Percentiles rank a stretch among this genome's conserved stretches.
Evolutionary conservation across 1,140 invertebrate species (phyloP).

Genomic region (Aporrectodea caliginosa): DNA sequence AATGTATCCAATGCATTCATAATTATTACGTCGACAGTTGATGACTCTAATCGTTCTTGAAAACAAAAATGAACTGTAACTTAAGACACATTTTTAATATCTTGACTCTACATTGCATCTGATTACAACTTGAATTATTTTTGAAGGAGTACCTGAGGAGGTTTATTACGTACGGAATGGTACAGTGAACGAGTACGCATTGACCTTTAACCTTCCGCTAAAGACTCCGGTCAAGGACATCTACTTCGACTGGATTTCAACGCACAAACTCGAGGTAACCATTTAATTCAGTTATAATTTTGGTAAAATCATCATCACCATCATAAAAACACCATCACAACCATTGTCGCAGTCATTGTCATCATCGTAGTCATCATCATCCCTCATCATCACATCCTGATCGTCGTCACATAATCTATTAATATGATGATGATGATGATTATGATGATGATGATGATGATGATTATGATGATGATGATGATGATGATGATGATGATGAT

Average conservation of each 20-base stretch:
- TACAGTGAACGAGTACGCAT: constrained; percentile 78
- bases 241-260: constrained; percentile 65
- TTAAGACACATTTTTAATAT: too few species aligned
- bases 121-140: too few species aligned
- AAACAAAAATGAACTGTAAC: too few species aligned
- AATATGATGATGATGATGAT: too few species aligned
- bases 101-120: too few species aligned
- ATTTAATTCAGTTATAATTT: neutral
- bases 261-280: neutral
- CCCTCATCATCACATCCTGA: too few species aligned
- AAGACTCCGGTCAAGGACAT: constrained; percentile 73
- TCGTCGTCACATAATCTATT: too few species aligned
- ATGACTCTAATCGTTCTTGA: too few species aligned
- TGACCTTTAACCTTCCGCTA: constrained; percentile 78
- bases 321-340: neutral
- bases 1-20: too few species aligned
- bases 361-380: neutral
- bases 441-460: neutral
- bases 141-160: constrained; percentile 80
- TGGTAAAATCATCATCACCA: neutral
- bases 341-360: neutral
- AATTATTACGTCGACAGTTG: too few species aligned
- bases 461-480: neutral
- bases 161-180: constrained; percentile 83
- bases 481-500: too few species aligned